A percentile compares a stretch with the other conserved stretches of the same genome.
Conservation (phyloP, 2,113 vertebrate species). For the Xiphias gladius region DNA sequence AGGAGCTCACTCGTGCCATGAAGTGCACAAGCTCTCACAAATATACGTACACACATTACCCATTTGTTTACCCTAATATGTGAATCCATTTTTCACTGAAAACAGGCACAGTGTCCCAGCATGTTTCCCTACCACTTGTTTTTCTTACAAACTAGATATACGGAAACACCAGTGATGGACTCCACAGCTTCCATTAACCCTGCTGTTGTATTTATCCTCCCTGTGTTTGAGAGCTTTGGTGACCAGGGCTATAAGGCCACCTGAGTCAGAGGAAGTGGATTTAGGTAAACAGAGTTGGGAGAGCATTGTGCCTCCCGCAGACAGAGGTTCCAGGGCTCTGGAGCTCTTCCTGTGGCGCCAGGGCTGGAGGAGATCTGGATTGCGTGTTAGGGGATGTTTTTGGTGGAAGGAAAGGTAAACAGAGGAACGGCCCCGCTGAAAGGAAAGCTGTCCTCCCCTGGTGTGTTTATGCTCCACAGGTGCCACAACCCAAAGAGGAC, state of each 20-base stretch:
- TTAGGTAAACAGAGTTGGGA: slow-evolving; percentile 75
- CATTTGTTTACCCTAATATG: slow-evolving; percentile 53
- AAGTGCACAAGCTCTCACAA: slow-evolving; percentile 14
- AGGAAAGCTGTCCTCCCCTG: slow-evolving; percentile 70
- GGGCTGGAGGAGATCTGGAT: slow-evolving; percentile 70
- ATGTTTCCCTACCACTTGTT: slow-evolving; percentile 58
- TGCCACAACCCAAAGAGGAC: slow-evolving; percentile 64
- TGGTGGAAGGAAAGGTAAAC: slow-evolving; percentile 76
- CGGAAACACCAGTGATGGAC: slow-evolving; percentile 52
- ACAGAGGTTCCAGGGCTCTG: slow-evolving; percentile 65
- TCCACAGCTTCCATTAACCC: slow-evolving; percentile 31
- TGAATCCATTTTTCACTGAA: slow-evolving; percentile 55
- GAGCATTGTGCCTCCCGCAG: slow-evolving; percentile 74
- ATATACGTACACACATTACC: slow-evolving; percentile 31
- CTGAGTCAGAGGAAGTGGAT: slow-evolving; percentile 72
- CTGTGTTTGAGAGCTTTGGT: slow-evolving; percentile 50
- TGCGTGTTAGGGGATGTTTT: slow-evolving; percentile 80
- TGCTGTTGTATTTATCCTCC: slow-evolving; percentile 57
- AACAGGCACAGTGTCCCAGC: slow-evolving; percentile 38
- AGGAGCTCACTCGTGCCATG: neutral
- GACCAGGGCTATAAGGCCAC: slow-evolving; percentile 62
- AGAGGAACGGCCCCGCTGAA: slow-evolving; percentile 67
- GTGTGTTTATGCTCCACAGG: slow-evolving; percentile 79
- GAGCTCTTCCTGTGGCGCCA: slow-evolving; percentile 74
- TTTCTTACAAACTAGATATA: slow-evolving; percentile 48